Evolutionary conservation across 2,888 invertebrate genomes (phyloP), one percentile per base, ranked within the genome.

Genomic region (Rhogogaster chlorosoma): DNA sequence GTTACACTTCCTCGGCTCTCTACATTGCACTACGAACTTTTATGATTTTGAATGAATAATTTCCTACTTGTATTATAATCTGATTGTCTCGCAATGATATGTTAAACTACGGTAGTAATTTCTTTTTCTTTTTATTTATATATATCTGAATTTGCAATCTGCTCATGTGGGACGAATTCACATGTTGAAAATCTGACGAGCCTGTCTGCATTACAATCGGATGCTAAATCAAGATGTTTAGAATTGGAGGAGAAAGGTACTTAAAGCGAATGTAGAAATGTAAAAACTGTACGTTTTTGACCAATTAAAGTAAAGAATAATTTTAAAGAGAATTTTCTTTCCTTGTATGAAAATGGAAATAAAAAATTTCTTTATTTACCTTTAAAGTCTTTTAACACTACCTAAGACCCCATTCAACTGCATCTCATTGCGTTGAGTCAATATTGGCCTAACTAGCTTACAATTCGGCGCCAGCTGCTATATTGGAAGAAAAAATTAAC

Each of bases 161-260:
- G 9, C 36, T 70, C 12, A 29, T 29, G 70, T 70, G 70, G 36
- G n/a, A 36, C 36, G 70, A 36, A 32, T 29, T 70, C n/a, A 61
- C 9, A 61, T 26, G 18, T 18, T 70, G 26, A 70, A 70, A 29
- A 18, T 18, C 29, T 70, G 32, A 70, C 32, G 36, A 70, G 36
- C 29, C 36, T 36, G 36, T 18, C 70, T 36, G 70, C 36, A 70
- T 70, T 9, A 36, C 70, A 70, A 70, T 70, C 32, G 36, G 29
- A 70, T 70, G 36, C 12, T 29, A 70, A 18, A 70, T 36, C 70
- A 36, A 36, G 32, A 32, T 32, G 70, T 70, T 36, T 70, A 15
- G 70, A 70, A 32, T 32, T 36, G 1, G 15, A 70, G 70, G 70
- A 70, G 70, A 70, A 70, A 70, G 70, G 70, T 70, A 70, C 32